Evolutionary conservation across 2,113 vertebrate species (phyloP).

Genomic region (Ellobius talpinus): DNA sequence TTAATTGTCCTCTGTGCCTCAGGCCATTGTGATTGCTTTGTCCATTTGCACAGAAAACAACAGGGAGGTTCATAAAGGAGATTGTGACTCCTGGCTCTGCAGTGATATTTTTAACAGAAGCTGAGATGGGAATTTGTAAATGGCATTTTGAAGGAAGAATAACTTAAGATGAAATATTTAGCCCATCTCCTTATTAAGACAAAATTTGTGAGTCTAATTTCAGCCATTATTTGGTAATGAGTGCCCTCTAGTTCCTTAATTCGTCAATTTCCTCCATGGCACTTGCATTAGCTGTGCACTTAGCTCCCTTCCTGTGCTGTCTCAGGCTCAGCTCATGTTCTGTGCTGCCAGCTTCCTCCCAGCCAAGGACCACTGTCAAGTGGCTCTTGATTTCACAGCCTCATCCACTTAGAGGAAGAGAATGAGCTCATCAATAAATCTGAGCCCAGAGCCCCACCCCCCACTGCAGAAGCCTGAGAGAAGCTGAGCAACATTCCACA

Average conservation of each 20-base stretch:
- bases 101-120: constrained; percentile 56
- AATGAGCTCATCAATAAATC: constrained; percentile 8
- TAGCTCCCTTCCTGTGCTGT: neutral
- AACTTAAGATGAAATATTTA: constrained; percentile 69
- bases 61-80: neutral
- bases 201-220: constrained; percentile 71
- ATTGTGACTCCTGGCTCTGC: constrained; percentile 54
- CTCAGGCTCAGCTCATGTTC: neutral
- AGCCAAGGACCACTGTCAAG: neutral
- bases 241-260: constrained; percentile 59
- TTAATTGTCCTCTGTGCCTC: neutral
- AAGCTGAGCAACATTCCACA: neutral
- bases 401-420: constrained; percentile 7
- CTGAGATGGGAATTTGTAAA: constrained; percentile 34
- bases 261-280: neutral
- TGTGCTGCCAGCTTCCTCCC: constrained; percentile 4
- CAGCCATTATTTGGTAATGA: constrained; percentile 46
- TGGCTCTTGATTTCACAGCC: neutral
- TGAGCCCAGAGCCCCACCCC: neutral
- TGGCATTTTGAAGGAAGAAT: constrained; percentile 62
- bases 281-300: neutral
- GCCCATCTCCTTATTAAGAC: constrained; percentile 56
- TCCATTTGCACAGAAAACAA: constrained; percentile 45
- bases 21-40: neutral
- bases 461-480: neutral